Evolutionary conservation across 2,888 invertebrate genomes (phyloP), one percentile per base, ranked within the genome.

Genomic region (Phortica magna): DNA sequence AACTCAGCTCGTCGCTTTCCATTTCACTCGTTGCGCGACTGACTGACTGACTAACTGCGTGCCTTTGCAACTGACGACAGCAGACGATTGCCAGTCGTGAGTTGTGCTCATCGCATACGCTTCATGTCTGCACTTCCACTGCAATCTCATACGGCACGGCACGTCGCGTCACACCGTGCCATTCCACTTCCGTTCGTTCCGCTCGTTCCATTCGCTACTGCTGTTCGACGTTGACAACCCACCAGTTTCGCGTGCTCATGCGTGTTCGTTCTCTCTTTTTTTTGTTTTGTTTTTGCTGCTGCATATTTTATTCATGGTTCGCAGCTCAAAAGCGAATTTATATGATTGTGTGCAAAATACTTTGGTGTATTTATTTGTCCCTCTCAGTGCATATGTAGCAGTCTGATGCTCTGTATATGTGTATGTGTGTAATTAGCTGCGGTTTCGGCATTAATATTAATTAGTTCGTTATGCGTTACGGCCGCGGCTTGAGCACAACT

Each of bases 361-460:
- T 87, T 83, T 87, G 80, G 55, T 74, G 76, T 65, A 75, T 76
- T 67, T 74, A 65, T 65, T 77, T 78, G 72, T 17, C 31, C 41
- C 22, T 31, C 10, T 55, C 1, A 9, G 43, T 48, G 48, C 14
- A 7, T 71, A 12, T 67, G 10, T 14, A n/a, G 43, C 14, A 22
- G 43, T 48, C 55, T 68, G 65, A 19, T 43, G 31, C 19, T 71
- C 41, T 48, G 59, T 53, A 75, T 75, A 53, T 67, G 74, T 22
- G 78, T 64, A 65, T 76, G 77, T 80, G 64, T 76, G 81, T 87
- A 89, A 88, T 88, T 89, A 88, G 88, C 88, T 87, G 87, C 84
- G 84, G 83, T 79, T 81, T 77, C 55, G 55, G 84, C 88, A 88
- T 88, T 89, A 88, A 88, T 88, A 88, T 89, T 88, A 89, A 89